Evolutionary conservation across 2,113 vertebrate genomes (phyloP).

Genomic region (Brienomyrus brachyistius): DNA sequence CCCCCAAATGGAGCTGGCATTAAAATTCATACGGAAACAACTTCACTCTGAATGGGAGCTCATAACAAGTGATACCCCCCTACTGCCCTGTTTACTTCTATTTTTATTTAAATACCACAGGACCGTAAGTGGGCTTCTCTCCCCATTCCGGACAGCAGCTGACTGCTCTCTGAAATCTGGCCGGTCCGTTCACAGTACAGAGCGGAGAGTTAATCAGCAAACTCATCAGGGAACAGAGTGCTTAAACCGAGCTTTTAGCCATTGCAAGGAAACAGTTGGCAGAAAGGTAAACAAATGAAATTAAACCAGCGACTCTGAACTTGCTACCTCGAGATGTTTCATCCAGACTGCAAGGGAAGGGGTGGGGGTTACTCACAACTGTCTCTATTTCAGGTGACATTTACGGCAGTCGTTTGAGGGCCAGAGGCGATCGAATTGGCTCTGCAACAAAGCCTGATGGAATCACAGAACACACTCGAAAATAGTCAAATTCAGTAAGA

Average conservation of each 20-base stretch:
- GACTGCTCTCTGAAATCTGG: not conserved
- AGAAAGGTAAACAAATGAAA: not conserved
- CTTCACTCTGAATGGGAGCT: constrained; percentile 16
- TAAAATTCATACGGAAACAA: constrained; percentile 27
- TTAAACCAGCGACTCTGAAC: not conserved
- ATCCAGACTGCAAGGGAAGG: not conserved
- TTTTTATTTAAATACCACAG: not conserved
- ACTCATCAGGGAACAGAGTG: not conserved
- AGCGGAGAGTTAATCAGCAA: not conserved
- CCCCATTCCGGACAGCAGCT: not conserved
- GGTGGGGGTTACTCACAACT: not conserved
- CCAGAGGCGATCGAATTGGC: constrained; percentile 13
- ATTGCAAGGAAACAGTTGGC: not conserved
- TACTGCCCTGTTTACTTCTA: not conserved
- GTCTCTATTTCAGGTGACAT: constrained; percentile 3
- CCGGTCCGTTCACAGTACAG: not conserved
- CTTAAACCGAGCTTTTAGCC: not conserved
- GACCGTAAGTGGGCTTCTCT: not conserved
- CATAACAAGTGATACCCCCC: not conserved
- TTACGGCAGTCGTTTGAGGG: constrained; percentile 8
- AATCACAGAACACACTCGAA: not conserved
- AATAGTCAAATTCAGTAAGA: constrained; percentile 13
- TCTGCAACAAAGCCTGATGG: not conserved
- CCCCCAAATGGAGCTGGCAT: constrained; percentile 4
- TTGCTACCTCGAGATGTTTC: not conserved